Evolutionary conservation across 1,140 invertebrate genomes (phyloP), one percentile per base, ranked within the genome.

Genomic region (Condylostylus longicornis): DNA sequence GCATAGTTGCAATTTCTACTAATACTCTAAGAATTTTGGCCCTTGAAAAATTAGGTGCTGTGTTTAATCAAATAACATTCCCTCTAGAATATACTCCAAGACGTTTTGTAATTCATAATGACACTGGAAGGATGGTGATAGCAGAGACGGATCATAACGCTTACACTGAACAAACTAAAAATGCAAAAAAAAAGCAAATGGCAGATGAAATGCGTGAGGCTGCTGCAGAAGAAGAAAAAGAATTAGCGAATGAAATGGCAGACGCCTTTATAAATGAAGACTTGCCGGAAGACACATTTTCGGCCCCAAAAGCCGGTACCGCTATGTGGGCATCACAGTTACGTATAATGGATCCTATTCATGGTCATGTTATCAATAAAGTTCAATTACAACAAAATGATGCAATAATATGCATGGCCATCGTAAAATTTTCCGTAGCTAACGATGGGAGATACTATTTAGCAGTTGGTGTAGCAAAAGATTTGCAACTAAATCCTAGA

Each of bases 121-220:
- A 95, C 45, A 85, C 82, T n/a, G 84, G 81, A n/a, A 79, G 91
- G 53, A 69, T 97, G 22, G 68, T 96, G 22, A 72, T 95, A 13
- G 79, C 97, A 33, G 95, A 98, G 63, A 96, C 94, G 7, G 96
- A 99, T 62, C 94, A 99, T 52, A 98, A 98, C 62, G 82, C 94
- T 0, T 98, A 98, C 47, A 98, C 94, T 0, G 90, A 97, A 50
- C 86, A 93, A 45, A 95, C 90, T 4, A 98, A 98, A 54, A 81
- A 81, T 52, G 81, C 89, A 47, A 70, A 93, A 14, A 71, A 70
- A 44, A 55, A 77, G 7, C 77, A 84, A 65, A 82, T 82, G 78
- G 79, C 78, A 0, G 76, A 86, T 67, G 93, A 98, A 67, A 95
- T 98, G 85, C 77, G 90, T 38, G 89, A 96, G 60, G 89, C 93